These are phyloP conservation scores for Mastacembelus armatus DNA, from an alignment of 2,797 vertebrate genomes.

Conservation along the genomic window DNA sequence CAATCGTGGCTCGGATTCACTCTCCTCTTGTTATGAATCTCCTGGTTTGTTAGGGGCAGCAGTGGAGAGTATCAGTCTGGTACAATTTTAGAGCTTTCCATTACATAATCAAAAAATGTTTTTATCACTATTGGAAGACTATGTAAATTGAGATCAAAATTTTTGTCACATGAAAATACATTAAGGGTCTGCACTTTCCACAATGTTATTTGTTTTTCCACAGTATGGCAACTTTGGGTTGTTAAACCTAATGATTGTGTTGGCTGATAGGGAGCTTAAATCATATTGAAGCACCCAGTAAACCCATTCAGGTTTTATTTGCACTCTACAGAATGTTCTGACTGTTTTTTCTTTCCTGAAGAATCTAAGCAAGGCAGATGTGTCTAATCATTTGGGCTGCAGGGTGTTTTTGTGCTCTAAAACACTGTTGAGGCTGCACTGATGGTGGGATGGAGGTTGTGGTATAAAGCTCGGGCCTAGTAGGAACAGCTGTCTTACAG, in stretches of 20 bases:
- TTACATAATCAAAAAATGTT: background rate
- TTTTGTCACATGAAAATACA: background rate
- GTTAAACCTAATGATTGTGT: background rate
- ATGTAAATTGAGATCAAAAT: background rate
- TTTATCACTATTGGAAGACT: slow-evolving; percentile 1
- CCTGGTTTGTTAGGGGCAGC: slow-evolving; percentile 28
- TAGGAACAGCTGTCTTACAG: slow-evolving; percentile 94
- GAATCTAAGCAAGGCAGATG: slow-evolving; percentile 55
- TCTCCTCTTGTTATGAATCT: slow-evolving; percentile 30
- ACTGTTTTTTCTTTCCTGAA: slow-evolving; percentile 24
- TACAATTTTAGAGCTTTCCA: slow-evolving; percentile 14
- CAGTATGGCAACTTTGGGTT: background rate
- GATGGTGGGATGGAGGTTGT: slow-evolving; percentile 63
- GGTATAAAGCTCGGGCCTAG: slow-evolving; percentile 72
- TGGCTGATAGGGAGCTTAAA: background rate
- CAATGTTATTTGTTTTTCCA: too few species aligned
- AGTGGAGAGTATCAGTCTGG: background rate
- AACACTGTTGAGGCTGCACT: slow-evolving; percentile 51
- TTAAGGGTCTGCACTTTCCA: too few species aligned
- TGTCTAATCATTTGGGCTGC: slow-evolving; percentile 56
- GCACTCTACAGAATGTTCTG: slow-evolving; percentile 1
- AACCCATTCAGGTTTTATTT: slow-evolving; percentile 6
- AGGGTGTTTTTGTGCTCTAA: slow-evolving; percentile 66
- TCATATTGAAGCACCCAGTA: background rate
- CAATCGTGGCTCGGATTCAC: slow-evolving; percentile 15